A percentile compares a stretch with the other conserved stretches of the same genome.
Conservation (phyloP, 2,888 invertebrate genomes). For the Cryptus armator region DNA sequence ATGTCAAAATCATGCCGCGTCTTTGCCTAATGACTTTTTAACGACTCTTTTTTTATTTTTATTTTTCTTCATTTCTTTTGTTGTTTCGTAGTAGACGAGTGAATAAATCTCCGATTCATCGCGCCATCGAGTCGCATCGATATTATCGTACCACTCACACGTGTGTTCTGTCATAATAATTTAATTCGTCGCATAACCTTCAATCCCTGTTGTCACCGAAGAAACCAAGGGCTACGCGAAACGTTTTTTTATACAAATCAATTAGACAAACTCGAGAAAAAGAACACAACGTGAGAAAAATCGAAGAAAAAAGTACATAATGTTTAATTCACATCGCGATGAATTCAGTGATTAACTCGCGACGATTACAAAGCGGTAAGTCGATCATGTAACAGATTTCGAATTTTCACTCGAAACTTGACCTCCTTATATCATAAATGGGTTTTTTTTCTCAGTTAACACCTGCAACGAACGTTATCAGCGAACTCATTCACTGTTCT, state of each 20-base stretch:
- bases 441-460: neutral
- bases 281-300: neutral
- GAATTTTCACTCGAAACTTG: neutral
- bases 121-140: neutral
- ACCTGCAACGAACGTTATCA: neutral
- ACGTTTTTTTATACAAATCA: neutral
- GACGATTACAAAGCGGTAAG: neutral
- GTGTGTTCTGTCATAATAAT: neutral
- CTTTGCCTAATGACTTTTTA: neutral
- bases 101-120: neutral
- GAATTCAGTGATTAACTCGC: neutral
- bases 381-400: constrained; percentile 2
- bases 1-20: neutral
- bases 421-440: neutral
- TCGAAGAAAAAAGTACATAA: neutral
- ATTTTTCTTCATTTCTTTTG: neutral
- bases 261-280: neutral
- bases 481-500: neutral
- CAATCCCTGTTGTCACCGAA: neutral
- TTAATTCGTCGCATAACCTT: neutral
- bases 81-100: neutral
- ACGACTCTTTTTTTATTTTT: neutral
- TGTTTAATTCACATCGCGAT: neutral
- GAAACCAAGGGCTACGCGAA: neutral
- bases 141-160: neutral